Evolutionary conservation across 2,888 invertebrate species (phyloP), one percentile per base, ranked within the genome.

Genomic region (Nemoura dubitans): DNA sequence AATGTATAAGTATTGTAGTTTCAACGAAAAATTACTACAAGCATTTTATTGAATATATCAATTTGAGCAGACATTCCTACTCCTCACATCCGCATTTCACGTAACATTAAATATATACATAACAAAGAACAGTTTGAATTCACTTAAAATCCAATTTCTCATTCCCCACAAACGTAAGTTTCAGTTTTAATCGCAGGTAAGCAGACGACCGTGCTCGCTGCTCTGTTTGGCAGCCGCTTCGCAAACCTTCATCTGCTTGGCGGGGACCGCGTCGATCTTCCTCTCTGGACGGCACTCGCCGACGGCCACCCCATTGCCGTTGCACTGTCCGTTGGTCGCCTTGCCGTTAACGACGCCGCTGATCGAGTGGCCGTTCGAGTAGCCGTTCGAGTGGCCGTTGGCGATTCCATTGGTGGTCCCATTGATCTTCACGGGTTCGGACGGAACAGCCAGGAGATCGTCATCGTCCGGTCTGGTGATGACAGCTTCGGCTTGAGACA

Each of bases 401-500:
- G 28, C 6, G 16, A 21, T 81, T 6, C 30, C 81, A 21, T 81
- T 28, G 29, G 21, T n/a, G 28, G 10, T 30, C 29, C 21, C 29
- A 29, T 81, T 81, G 28, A 7, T 81, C 16, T 81, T 30, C 59
- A 36, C 28, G 26, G n/a, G 26, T n/a, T 27, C 78, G 16, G 27
- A n/a, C 78, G 7, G 29, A 30, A 14, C 6, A 0, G 81, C 30
- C 84, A 29, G 14, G 10, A 84, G 84, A 80, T 78, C 80, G 27
- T 42, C 30, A 25, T 86, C 86, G 7, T 78, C 36, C 36, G 83
- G 16, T 3, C 84, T 59, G 76, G 77, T 14, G n/a, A 89, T 85
- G 16, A 89, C 86, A 10, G 83, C 80, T 16, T 93, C 92, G 0
- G 95, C 91, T 89, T 95, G 94, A 77, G 93, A 92, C 89, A 92